Conservation (phyloP, 2,888 invertebrate genomes). For the Neoitamus cyanurus region DNA sequence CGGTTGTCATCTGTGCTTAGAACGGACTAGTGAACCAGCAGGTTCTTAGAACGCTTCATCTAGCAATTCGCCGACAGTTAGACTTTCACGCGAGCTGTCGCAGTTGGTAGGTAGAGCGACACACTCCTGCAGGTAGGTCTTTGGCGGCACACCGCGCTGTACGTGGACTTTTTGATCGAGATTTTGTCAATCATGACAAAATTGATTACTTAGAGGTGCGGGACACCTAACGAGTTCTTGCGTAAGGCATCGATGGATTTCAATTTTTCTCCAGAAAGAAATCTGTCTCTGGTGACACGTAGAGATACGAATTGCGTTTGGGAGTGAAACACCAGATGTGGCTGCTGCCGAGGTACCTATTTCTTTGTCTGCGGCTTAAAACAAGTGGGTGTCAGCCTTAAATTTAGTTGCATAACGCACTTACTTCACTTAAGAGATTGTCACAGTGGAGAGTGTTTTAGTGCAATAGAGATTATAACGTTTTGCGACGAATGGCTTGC, state of each 20-base stretch:
- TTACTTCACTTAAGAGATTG: neutral
- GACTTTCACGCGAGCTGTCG: neutral
- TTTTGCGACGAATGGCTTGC: neutral
- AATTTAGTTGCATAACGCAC: neutral
- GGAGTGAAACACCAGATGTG: constrained; percentile 16
- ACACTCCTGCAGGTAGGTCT: neutral
- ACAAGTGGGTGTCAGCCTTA: constrained; percentile 17
- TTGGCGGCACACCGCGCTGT: neutral
- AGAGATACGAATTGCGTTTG: constrained; percentile 10
- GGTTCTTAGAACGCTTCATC: constrained; percentile 15
- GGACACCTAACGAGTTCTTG: constrained; percentile 31
- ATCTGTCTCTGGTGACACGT: constrained; percentile 14
- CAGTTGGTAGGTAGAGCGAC: neutral
- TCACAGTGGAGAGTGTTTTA: neutral
- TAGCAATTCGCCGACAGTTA: neutral
- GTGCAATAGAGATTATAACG: neutral
- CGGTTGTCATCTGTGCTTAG: neutral
- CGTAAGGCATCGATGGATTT: constrained; percentile 29
- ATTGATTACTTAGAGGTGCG: constrained; percentile 33
- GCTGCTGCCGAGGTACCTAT: neutral
- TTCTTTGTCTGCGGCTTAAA: constrained; percentile 4
- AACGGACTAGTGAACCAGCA: neutral
- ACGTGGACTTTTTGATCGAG: constrained; percentile 21
- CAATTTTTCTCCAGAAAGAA: constrained; percentile 10
- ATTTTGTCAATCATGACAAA: constrained; percentile 32